phyloP scores from a whole-genome alignment of 2,888 invertebrate genomes.

The Apocheima hispidaria region DNA sequence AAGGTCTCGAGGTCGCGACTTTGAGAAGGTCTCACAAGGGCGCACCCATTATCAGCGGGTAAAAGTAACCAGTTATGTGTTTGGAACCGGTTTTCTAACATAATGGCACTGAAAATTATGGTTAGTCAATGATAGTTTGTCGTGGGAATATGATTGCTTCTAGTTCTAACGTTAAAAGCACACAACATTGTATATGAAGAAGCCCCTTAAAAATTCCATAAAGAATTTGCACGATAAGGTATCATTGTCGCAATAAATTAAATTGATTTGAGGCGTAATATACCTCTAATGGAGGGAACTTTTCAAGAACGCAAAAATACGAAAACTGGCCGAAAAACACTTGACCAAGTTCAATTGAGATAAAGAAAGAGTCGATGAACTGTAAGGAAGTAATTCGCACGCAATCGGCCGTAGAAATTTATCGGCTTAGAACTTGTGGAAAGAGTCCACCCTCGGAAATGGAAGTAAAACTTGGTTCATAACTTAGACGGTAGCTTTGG shows the following conservation, averaged over 20 bases:
- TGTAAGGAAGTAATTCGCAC: conserved; percentile 65
- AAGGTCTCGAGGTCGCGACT: conserved; percentile 81
- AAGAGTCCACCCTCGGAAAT: conserved; percentile 53
- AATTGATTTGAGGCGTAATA: not conserved
- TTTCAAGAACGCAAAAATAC: conserved; percentile 5
- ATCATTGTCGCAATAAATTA: not conserved
- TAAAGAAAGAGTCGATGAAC: conserved; percentile 64
- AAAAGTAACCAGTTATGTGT: conserved; percentile 52
- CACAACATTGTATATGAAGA: conserved; percentile 1
- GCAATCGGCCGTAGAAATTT: conserved; percentile 71
- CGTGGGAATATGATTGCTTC: conserved; percentile 26
- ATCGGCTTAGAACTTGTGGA: conserved; percentile 65
- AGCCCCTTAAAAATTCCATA: not conserved
- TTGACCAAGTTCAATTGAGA: conserved; percentile 53
- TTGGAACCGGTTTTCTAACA: conserved; percentile 58
- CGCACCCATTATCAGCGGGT: conserved; percentile 58
- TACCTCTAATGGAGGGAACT: conserved; percentile 1
- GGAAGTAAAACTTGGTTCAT: conserved; percentile 55
- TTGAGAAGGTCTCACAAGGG: conserved; percentile 78
- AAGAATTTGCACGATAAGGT: not conserved
- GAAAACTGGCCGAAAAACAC: conserved; percentile 39
- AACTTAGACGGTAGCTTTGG: conserved; percentile 50
- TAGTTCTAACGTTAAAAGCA: conserved; percentile 19
- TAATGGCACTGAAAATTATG: conserved; percentile 45
- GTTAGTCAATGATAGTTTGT: conserved; percentile 42